Base-by-base conservation (phyloP, 2,113 vertebrate species). In the Delphinapterus leucas region DNA sequence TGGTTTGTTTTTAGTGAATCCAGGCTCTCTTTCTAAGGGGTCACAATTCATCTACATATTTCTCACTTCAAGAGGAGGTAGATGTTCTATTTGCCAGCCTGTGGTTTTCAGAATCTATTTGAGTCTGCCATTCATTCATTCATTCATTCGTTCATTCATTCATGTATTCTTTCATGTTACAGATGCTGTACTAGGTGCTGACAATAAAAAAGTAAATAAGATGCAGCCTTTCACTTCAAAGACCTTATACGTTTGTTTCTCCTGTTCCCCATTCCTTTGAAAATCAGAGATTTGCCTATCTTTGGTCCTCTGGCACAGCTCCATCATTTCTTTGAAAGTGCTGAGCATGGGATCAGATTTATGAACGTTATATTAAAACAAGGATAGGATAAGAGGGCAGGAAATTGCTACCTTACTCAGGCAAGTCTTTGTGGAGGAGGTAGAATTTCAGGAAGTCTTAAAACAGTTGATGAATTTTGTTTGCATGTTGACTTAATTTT, bases 401-500 rank as follows among this genome's bases (percentile, higher is more conserved):
- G 73, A 91, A 70, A 53, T 65, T 60, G 36, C 70, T 73, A 86
- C 53, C 31, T 91, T 44, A 53, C 8, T 58, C 11, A 88, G 74
- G 60, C 61, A 82, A 65, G 49, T 49, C 15, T 92, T 88, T 85
- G 23, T 67, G 28, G 41, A 94, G 36, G 63, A 93, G 76, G 49
- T 71, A 88, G 53, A 76, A 81, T 93, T 95, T 80, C 63, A 88
- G 73, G 58, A 84, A 68, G 47, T 89, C 70, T 87, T 80, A 41
- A 79, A 87, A 90, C 5, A 49, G 31, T 73, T 88, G 60, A 90
- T 83, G 44, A 33, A 71, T 95, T 96, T 91, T 81, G 8, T 83
- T 86, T 85, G 85, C 80, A 58, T 73, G 44, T 87, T 88, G 23
- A 58, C 8, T 68, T 58, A 77, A 67, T 96, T 89, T 96, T 92